Evolutionary conservation across 2,888 invertebrate species (phyloP), one percentile per base, ranked within the genome.

Genomic region (Dioctria linearis): DNA sequence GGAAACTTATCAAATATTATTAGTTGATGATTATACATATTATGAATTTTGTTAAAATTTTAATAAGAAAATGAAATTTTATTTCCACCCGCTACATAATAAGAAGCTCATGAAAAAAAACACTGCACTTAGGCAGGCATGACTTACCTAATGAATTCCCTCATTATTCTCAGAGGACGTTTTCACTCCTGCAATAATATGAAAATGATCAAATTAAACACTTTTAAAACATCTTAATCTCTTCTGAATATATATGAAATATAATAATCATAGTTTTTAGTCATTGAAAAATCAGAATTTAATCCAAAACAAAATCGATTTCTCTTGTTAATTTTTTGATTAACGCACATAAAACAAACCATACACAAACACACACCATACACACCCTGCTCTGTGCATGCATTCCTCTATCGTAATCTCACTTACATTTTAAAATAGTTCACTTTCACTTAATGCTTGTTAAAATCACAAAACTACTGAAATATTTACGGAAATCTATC

Each of bases 71-170:
- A n/a, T 54, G 54, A 1, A 11, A 4, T 54, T 54, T 25, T 25
- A 25, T 54, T 54, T 54, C 2, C 54, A 6, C 25, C 25, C 25
- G 25, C 25, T 25, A 25, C 25, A 25, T 1, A 25, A 25, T 25
- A 39, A 61, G 61, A 61, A 61, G 25, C 61, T 25, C 25, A 61
- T 6, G 3, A 2, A 61, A 61, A 6, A 61, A 5, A 61, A 61
- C 61, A 57, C 37, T 25, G 11, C 71, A 73, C 42, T 42, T 11
- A 63, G n/a, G 43, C 25, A 9, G 8, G 46, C 37, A 67, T 13
- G n/a, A 59, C 61, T 78, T 67, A 78, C 78, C 78, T 66, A 67
- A 78, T 78, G 54, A 78, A 78, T 49, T 78, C 78, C 66, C 66
- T 78, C 39, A 78, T 57, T 57, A 67, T 78, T 37, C 54, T 78